Percentiles rank a stretch among this genome's conserved stretches.
These are phyloP conservation scores for Gobiocypris rarus DNA, from an alignment of 2,113 vertebrate species.

Conservation along the genomic window DNA sequence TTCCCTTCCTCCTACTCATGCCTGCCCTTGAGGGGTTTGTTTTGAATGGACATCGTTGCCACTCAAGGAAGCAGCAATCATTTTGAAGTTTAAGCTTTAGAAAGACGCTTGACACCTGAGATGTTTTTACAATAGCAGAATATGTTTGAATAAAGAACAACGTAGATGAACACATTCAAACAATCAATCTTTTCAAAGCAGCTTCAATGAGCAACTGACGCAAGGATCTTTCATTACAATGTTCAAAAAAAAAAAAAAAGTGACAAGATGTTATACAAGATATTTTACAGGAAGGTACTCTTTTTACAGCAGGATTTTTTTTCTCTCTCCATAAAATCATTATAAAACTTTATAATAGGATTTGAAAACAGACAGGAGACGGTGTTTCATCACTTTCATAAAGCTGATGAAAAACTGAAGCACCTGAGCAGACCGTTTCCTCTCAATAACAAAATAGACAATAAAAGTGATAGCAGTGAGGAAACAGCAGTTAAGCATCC, in stretches of 20 bases:
- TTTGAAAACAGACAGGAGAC: not conserved
- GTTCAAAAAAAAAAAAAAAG: not conserved
- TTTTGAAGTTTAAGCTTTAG: constrained; percentile 10
- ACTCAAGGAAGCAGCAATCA: not conserved
- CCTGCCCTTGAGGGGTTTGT: constrained; percentile 26
- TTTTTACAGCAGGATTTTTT: too few relatives aligned
- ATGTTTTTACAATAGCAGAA: not conserved
- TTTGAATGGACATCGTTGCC: not conserved
- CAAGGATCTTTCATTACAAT: not conserved
- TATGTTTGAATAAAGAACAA: not conserved
- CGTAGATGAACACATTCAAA: not conserved
- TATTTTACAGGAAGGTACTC: not conserved
- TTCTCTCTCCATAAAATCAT: not conserved
- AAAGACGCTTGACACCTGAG: constrained; percentile 11
- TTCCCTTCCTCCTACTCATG: not conserved
- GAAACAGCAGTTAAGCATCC: too few relatives aligned
- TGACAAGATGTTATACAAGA: not conserved
- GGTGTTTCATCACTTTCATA: not conserved
- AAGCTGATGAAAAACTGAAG: not conserved
- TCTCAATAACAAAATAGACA: too few relatives aligned
- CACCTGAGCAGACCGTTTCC: not conserved
- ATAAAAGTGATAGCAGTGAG: too few relatives aligned
- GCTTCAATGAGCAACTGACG: not conserved
- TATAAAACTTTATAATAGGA: not conserved
- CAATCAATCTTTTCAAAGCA: not conserved